phyloP scores from a whole-genome alignment of 2,113 vertebrate species.

The Formicarius rufipectus region DNA sequence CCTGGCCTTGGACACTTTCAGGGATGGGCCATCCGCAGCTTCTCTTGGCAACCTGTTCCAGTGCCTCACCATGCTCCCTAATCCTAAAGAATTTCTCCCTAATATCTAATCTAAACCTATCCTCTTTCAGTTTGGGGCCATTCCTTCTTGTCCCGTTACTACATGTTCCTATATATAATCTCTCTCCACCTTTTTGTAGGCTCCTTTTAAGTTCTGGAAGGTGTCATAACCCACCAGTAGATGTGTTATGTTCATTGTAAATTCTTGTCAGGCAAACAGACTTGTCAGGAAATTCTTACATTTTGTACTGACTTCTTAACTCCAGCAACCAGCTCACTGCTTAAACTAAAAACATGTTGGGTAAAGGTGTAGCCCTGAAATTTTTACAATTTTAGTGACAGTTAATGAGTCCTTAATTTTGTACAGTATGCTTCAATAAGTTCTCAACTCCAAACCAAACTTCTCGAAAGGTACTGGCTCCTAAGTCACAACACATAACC shows the following conservation, averaged over 20 bases:
- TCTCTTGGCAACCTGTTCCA: neutral
- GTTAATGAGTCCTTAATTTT: neutral
- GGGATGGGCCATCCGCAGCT: neutral
- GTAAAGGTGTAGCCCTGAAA: neutral
- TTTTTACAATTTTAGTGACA: neutral
- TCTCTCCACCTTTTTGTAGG: neutral
- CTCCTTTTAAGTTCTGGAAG: neutral
- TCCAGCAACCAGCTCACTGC: neutral
- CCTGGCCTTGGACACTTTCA: neutral
- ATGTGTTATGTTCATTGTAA: neutral
- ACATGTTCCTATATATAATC: neutral
- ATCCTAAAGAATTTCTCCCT: neutral
- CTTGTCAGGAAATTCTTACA: neutral
- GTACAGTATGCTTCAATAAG: neutral
- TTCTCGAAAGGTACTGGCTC: neutral
- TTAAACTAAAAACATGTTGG: neutral
- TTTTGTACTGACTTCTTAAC: neutral
- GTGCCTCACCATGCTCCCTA: neutral
- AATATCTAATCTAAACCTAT: neutral
- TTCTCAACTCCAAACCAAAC: neutral
- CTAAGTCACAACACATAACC: neutral
- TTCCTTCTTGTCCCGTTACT: neutral
- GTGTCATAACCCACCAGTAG: neutral
- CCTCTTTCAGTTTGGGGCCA: neutral
- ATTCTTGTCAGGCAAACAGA: neutral